Evolutionary conservation across 1,140 invertebrate species (phyloP), one percentile per base, ranked within the genome.

Genomic region (Neodiprion pinetum): DNA sequence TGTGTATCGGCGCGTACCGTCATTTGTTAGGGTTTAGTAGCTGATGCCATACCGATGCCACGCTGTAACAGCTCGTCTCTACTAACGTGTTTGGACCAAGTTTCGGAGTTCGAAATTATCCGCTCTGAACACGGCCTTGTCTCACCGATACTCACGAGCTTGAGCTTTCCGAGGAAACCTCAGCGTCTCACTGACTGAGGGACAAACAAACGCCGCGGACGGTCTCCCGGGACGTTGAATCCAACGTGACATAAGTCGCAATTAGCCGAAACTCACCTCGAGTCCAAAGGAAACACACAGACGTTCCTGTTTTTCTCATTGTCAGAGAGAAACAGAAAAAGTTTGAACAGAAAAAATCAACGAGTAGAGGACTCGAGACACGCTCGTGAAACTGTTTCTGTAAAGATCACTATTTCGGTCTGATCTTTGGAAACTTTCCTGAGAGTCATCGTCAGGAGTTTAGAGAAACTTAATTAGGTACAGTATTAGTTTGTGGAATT

Each of bases 231-330:
- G 53, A 61, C 53, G 53, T 61, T 12, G 53, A 61, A 61, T 61
- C 53, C n/a, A 0, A 61, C 11, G 53, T 61, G 53, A 61, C 53
- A 61, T 61, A 61, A 61, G 53, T 61, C 53, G 53, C 53, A 61
- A 61, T 61, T 61, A 61, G 53, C 53, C 53, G n/a, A 17, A 61
- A 61, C n/a, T 61, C 11, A 61, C 53, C 53, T 61, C n/a, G 53
- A 5, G 11, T 61, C 53, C 9, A 12, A 61, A 12, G 53, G 53
- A 17, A 61, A 61, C 11, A 12, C 53, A 61, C 5, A 4, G n/a
- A 61, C 53, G n/a, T 5, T 14, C 8, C 53, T 17, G 53, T 61
- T 17, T 17, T 17, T 12, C n/a, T 61, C 53, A 5, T 40, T 40
- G 28, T 40, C 28, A 40, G 28, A 40, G 28, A 40, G 28, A 40